Evolutionary conservation across 2,888 invertebrate genomes (phyloP), one percentile per base, ranked within the genome.

Genomic region (Cremastobaeus sp.): DNA sequence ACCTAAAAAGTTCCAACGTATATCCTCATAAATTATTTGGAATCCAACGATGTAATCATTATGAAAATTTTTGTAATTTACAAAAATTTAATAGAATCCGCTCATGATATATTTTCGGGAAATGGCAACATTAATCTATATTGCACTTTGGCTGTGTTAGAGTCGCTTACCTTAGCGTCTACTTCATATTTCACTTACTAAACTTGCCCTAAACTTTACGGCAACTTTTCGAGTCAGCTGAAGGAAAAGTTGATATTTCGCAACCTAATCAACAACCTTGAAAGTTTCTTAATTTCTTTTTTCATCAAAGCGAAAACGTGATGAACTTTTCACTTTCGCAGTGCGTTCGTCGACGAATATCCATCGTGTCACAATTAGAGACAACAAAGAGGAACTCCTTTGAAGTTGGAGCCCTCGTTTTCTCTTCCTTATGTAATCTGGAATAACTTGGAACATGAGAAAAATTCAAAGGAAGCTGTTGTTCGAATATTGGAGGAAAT

Each of bases 221-320:
- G 17, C 14, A 57, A 57, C 34, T 68, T 59, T 35, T 43, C 25
- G 12, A 21, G 12, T 20, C 25, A 12, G 34, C n/a, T 18, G 15
- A 59, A 32, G 66, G 48, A 66, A 50, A 68, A 68, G 57, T 59
- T 68, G 35, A 59, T 68, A 59, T 68, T 68, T 59, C 30, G 59
- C 43, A 28, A 35, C 28, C 68, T 52, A 68, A 68, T 59, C 68
- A 59, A 52, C 68, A 68, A 68, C 68, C 68, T 68, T 68, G 59
- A 68, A 68, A 68, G 11, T 68, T 52, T 3, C 3, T 14, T 59
- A 59, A 68, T 68, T 50, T 68, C 57, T 66, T 68, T 59, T 52
- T 57, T 52, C 59, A 45, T 59, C 35, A 32, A 48, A 50, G 18
- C 28, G 15, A 0, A 30, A 25, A 35, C 18, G 34, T 32, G 37